Percentiles rank a stretch among this genome's conserved stretches.
phyloP scores from a whole-genome alignment of 92 coral and sea anemone genomes.

The Blastomussa wellsi region DNA sequence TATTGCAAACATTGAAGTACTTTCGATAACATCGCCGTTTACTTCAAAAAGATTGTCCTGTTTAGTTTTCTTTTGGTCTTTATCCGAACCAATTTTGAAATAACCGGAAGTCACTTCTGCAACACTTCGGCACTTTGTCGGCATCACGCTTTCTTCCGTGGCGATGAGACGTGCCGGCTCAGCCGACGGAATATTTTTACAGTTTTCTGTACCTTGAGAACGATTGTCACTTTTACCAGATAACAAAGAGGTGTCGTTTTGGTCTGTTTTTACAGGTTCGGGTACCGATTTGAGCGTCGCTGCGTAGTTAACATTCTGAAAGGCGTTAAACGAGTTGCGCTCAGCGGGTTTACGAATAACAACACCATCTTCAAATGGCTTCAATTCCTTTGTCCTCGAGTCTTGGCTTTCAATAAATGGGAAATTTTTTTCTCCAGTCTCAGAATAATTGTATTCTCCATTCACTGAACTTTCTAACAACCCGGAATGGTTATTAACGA shows the following conservation, averaged over 20 bases:
- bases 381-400: background rate
- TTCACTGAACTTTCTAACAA: background rate
- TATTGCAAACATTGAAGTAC: slow-evolving; percentile 16
- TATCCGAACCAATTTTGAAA: background rate
- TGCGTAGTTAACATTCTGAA: slow-evolving; percentile 6
- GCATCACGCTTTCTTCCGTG: slow-evolving; percentile 11
- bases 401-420: slow-evolving; percentile 13
- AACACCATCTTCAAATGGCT: slow-evolving; percentile 2
- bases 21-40: slow-evolving; percentile 19
- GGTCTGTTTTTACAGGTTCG: slow-evolving; percentile 3
- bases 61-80: background rate
- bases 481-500: slow-evolving; percentile 26
- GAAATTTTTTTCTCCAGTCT: background rate
- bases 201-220: slow-evolving; percentile 7
- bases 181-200: background rate
- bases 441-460: background rate
- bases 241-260: slow-evolving; percentile 7
- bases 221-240: slow-evolving; percentile 1
- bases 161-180: background rate
- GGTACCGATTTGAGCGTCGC: background rate
- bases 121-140: background rate
- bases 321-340: slow-evolving; percentile 9
- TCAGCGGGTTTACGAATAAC: background rate
- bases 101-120: slow-evolving; percentile 36
- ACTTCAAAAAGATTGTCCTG: background rate